Evolutionary conservation across 2,113 vertebrate species (phyloP), one percentile per base, ranked within the genome.

Genomic region (Pampusana beccarii): DNA sequence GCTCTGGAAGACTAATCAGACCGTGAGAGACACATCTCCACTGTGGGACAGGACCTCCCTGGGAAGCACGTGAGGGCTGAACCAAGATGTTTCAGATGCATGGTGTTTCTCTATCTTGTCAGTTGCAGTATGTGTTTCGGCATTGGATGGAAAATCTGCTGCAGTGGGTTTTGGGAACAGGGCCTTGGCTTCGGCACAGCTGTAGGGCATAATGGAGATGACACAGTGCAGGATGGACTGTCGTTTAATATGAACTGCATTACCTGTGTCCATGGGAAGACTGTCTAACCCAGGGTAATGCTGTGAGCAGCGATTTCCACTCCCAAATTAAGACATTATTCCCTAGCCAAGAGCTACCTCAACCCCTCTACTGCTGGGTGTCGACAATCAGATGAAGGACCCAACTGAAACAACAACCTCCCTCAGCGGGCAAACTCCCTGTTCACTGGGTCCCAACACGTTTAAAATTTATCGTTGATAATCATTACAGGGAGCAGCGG

Each of bases 11-110:
- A 34, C 25, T 53, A 40, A 31, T 90, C n/a, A 48, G 42, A 54
- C 33, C 2, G 0, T 50, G 56, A 60, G 60, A 51, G 38, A 34
- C 9, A 16, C 8, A 5, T 62, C 23, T 44, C 42, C 26, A 24
- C 36, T 0, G 1, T 48, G 65, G 66, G 78, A 24, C 33, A 60
- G 57, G 44, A 82, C 44, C 12, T 75, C 38, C 40, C 36, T 67
- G 48, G 25, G 51, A 77, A 66, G 40, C 0, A 0, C 16, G 48
- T 64, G 53, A 75, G 48, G 36, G 9, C 44, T 57, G 64, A 56
- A 58, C 31, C 6, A 25, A 50, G 29, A 53, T 18, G 33, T 38
- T 18, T 53, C 24, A 28, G 58, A 20, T 36, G 6, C 0, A 0
- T 9, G 12, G 3, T 7, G 31, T 42, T 80, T 44, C 74, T 82